A percentile compares a stretch with the other conserved stretches of the same genome.
Evolutionary conservation across 2,113 vertebrate species (phyloP).

Genomic region (Genyomyrus donnyi): DNA sequence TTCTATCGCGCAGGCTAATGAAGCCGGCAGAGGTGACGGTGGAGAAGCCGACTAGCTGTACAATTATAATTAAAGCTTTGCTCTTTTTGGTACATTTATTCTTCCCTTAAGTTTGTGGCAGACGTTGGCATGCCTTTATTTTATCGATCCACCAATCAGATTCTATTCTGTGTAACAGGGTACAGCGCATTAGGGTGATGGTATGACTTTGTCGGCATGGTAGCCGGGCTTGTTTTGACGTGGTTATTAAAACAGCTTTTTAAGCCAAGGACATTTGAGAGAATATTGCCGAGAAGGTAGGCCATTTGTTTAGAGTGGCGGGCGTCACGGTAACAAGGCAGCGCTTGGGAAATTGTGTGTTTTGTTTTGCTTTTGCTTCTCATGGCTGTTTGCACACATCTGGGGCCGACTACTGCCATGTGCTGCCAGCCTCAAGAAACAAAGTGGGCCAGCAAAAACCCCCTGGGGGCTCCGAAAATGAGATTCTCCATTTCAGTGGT

Average conservation of each 20-base stretch:
- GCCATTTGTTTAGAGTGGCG: not conserved
- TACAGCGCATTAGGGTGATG: not conserved
- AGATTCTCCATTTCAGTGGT: constrained; percentile 13
- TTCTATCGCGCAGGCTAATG: not conserved
- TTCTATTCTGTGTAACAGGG: not conserved
- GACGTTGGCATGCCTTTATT: not conserved
- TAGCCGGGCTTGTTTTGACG: not conserved
- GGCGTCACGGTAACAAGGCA: not conserved
- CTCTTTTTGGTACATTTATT: not conserved
- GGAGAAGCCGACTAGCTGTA: not conserved
- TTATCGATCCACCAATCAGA: not conserved
- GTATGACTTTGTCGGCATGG: not conserved
- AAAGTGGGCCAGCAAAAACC: not conserved
- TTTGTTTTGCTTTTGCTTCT: not conserved
- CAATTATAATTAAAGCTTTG: not conserved
- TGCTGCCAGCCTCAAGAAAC: not conserved
- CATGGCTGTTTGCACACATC: not conserved
- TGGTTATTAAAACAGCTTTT: not conserved
- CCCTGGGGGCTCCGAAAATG: constrained; percentile 11
- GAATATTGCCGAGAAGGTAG: not conserved
- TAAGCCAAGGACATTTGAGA: not conserved
- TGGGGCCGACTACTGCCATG: not conserved
- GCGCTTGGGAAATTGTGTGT: not conserved
- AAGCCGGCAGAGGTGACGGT: not conserved
- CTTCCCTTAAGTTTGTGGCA: not conserved